Base-by-base conservation (phyloP, 2,797 vertebrate species). In the Acipenser oxyrinchus region DNA sequence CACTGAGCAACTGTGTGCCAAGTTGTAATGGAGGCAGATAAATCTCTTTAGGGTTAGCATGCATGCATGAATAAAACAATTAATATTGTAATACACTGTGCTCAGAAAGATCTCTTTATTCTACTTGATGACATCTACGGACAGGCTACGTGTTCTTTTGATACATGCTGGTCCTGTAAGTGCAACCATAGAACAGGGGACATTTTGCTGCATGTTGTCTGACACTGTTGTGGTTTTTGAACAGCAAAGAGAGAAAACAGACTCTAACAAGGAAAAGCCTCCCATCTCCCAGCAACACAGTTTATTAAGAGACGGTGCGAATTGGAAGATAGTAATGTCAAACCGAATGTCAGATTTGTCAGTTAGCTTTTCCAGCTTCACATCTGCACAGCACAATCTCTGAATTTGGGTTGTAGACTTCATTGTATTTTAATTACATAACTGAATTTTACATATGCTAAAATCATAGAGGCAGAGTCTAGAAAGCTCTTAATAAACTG, bases 331-430 rank as follows among this genome's bases (percentile, higher is more conserved):
- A 75, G 74, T 70, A 77, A 77, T 57, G 70, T 70, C 70, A 78
- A 80, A 73, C 73, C 76, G 70, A 73, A 79, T 82, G 76, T 79
- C 60, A 72, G 48, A 72, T 66, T 71, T 67, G 73, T 79, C 81
- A 81, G 79, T 81, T 76, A 81, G 73, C 71, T 72, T 79, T 74
- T 73, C 72, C 72, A 61, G 48, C 72, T 71, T 73, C 75, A 83
- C 78, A 82, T 81, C 81, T 84, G 78, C 75, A 84, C 1, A 8
- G 73, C 62, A 73, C 84, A 82, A 73, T 84, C 76, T 82, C 18
- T 37, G 23, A 37, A 37, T 37, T 1, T 37, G 23, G 23, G 23
- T 37, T 3, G 23, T 37, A 37, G 23, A 37, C 23, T 37, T 37
- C 23, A 37, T 37, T 37, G 23, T 37, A 4, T 37, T 37, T 37